Percentiles rank a stretch among this genome's conserved stretches.
Evolutionary conservation across 2,888 invertebrate genomes (phyloP).

Genomic region (Drosophila paranaensis): DNA sequence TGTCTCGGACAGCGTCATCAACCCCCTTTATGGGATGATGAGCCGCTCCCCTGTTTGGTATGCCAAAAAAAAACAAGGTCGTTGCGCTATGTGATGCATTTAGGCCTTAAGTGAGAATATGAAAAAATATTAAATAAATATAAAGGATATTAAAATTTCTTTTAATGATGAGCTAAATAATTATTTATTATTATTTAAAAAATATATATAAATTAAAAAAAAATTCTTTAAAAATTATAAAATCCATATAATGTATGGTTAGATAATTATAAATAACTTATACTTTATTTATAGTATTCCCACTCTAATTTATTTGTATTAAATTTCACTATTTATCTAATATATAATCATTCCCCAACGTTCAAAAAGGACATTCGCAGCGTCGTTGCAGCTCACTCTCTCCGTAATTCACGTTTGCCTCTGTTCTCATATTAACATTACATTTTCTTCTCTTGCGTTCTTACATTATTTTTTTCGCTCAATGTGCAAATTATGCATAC

Average conservation of each 20-base stretch:
- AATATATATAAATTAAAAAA: too few species aligned
- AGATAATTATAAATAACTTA: too few species aligned
- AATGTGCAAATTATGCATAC: constrained; percentile 58
- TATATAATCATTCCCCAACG: not conserved
- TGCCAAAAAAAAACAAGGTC: not conserved
- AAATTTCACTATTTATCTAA: not conserved
- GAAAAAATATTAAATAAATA: too few species aligned
- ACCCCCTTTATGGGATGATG: constrained; percentile 25
- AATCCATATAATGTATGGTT: too few species aligned
- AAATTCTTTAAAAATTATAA: too few species aligned
- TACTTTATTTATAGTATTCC: too few species aligned
- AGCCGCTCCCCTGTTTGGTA: constrained; percentile 39
- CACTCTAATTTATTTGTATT: not conserved
- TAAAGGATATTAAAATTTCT: too few species aligned
- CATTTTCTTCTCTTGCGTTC: constrained; percentile 25
- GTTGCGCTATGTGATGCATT: constrained; percentile 1
- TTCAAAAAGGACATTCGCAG: constrained; percentile 18
- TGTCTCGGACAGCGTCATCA: constrained; percentile 51
- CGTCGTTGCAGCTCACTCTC: not conserved
- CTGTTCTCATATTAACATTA: constrained; percentile 35
- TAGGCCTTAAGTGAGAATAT: not conserved
- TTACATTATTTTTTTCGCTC: constrained; percentile 25
- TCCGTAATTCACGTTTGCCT: constrained; percentile 3
- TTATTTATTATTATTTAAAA: too few species aligned
- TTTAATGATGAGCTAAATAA: too few species aligned